Conservation (phyloP, 1,140 invertebrate genomes). For the Pseudomyrmex dendroicus region DNA sequence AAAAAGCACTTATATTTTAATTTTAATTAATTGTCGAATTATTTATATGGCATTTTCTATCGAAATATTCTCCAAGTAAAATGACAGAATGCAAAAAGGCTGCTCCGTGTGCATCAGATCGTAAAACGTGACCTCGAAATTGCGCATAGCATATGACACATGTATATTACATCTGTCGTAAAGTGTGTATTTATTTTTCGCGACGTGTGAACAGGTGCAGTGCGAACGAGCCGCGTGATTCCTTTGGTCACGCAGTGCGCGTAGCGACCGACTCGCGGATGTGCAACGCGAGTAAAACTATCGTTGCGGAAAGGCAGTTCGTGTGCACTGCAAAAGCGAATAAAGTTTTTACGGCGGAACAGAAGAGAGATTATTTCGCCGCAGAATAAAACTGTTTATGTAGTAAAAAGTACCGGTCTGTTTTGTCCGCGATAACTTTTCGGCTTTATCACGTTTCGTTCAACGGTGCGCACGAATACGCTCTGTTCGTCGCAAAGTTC, state of each 20-base stretch:
- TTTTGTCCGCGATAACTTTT: slow-evolving; percentile 46
- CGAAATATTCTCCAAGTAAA: background rate
- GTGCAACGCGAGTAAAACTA: slow-evolving; percentile 28
- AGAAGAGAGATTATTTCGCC: slow-evolving; percentile 30
- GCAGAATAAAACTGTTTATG: slow-evolving; percentile 40
- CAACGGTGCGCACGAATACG: background rate
- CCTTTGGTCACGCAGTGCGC: background rate
- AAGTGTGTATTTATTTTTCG: background rate
- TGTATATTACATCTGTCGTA: slow-evolving; percentile 35
- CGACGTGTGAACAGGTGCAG: slow-evolving; percentile 36
- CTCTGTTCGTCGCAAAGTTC: background rate
- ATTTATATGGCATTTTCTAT: background rate
- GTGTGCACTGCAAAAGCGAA: background rate
- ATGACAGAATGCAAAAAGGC: background rate
- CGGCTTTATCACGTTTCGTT: slow-evolving; percentile 42
- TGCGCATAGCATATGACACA: background rate
- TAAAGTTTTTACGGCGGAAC: slow-evolving; percentile 22
- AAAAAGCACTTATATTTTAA: too few species aligned
- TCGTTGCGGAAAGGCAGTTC: background rate
- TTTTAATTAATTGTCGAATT: too few species aligned
- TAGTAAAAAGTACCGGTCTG: slow-evolving; percentile 31
- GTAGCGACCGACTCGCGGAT: slow-evolving; percentile 11
- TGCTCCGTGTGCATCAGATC: background rate
- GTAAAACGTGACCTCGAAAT: slow-evolving; percentile 4
- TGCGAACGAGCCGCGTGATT: slow-evolving; percentile 1